Evolutionary conservation across 2,888 invertebrate species (phyloP), one percentile per base, ranked within the genome.

Genomic region (Cryptocephalus moraei): DNA sequence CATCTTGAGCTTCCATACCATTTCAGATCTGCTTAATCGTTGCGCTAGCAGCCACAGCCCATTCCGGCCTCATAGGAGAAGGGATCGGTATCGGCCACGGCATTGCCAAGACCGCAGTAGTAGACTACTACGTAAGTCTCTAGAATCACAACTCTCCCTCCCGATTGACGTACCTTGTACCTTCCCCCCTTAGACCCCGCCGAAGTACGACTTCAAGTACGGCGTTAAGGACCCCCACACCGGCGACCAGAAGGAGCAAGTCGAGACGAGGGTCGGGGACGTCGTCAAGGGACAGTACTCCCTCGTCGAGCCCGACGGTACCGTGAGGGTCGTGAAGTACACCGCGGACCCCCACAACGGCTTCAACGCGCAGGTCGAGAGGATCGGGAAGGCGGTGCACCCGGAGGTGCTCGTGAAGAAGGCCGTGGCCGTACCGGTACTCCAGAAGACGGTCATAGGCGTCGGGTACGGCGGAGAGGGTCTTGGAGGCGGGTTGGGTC

Each of bases 271-370:
- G 1, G 75, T 76, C 65, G 80, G 80, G 1, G 76, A 80, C 64
- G 64, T 75, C 11, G 80, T 81, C 43, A 74, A 76, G 62, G 81
- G 80, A 38, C 77, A 76, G 12, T 81, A 81, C 63, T 78, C 78
- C 53, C 72, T 81, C 4, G 70, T 78, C 22, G 80, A 81, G 58
- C 79, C 81, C 9, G 80, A 79, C 57, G 81, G 81, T 60, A 74
- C 79, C 47, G 71, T 73, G 63, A 75, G 81, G 63, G 79, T 77
- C 57, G 81, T 81, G 33, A 79, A 80, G 57, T 82, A 82, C 70
- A 64, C 64, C n/a, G 78, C 76, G 61, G 81, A 80, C 38, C 78
- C 79, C 55, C 75, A 78, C 55, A 63, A 48, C 65, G 81, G 81
- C 49, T 81, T 81, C 65, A 79, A 79, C 65, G 80, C 81, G 50